Base-by-base conservation (phyloP, 2,888 invertebrate genomes). In the Hemicrepidius hirtus region DNA sequence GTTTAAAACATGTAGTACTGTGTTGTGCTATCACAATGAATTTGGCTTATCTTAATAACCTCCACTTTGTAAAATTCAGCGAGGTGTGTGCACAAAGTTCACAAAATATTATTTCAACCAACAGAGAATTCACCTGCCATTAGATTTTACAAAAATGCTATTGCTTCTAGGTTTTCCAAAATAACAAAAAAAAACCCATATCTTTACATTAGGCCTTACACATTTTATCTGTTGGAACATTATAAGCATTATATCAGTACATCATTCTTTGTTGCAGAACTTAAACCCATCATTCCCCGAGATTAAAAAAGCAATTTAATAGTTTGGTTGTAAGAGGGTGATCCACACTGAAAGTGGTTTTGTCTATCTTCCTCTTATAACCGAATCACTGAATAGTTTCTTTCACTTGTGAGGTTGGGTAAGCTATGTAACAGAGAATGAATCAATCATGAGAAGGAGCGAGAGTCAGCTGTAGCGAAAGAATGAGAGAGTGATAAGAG, bases 1-100 rank as follows among this genome's bases (percentile, higher is more conserved):
- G 74, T 69, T 74, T 77, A 79, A 77, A 77, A 77, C 78, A 79
- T 78, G 78, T 72, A 46, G 78, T 72, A 46, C 41, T 64, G 77
- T 79, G 73, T 74, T 79, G 74, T 71, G 69, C 76, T 75, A 76
- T 76, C 76, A 77, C 78, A 75, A 76, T 70, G 71, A 76, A 75
- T 77, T 77, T 77, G 77, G 76, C 78, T 76, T 76, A 74, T 71
- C 73, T 49, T 68, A 76, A 24, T 66, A 57, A 72, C 68, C 55
- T 69, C 41, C 66, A 71, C 66, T 60, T 71, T 60, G 62, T 71
- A 71, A 62, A 67, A 66, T 50, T 49, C 28, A 55, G 60, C 50
- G 69, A n/a, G 55, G 62, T 50, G 20, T 62, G 62, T 65, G 60
- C 71, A 60, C 71, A 49, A 59, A 71, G 57, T 59, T 65, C 65